Conservation (phyloP, 1,140 invertebrate species). For the Brachystomella parvula region DNA sequence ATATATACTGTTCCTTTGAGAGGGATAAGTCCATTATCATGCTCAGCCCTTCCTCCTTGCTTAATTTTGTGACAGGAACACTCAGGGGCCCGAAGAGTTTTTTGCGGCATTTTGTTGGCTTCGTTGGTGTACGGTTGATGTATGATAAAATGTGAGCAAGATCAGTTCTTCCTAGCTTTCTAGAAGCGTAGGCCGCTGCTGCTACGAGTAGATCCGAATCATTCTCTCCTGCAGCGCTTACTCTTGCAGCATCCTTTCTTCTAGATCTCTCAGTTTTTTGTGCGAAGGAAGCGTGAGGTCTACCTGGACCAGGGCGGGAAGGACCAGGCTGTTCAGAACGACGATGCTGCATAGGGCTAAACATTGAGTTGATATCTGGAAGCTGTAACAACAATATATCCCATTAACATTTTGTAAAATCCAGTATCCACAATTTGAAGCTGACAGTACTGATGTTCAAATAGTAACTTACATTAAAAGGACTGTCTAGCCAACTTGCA, state of each 20-base stretch:
- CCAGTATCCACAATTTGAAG: not conserved
- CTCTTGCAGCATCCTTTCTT: not conserved
- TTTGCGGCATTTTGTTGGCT: constrained; percentile 1
- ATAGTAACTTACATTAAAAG: not conserved
- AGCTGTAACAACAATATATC: not conserved
- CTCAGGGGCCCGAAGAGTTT: not conserved
- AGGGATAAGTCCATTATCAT: constrained; percentile 3
- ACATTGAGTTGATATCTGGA: not conserved
- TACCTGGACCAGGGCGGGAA: not conserved
- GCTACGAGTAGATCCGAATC: not conserved
- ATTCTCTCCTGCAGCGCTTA: not conserved
- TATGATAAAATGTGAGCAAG: not conserved
- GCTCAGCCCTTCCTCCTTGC: not conserved
- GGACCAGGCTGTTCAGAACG: no score
- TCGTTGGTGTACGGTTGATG: not conserved
- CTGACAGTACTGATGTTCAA: not conserved
- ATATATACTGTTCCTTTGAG: not conserved
- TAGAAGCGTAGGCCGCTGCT: not conserved
- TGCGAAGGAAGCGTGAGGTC: not conserved
- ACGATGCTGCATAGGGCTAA: not conserved
- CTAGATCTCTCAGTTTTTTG: not conserved
- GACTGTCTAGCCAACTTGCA: not conserved
- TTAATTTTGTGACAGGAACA: not conserved
- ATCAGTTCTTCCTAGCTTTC: not conserved
- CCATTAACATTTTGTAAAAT: not conserved